Evolutionary conservation across 2,888 invertebrate species (phyloP).

Genomic region (Rhagonycha lutea): DNA sequence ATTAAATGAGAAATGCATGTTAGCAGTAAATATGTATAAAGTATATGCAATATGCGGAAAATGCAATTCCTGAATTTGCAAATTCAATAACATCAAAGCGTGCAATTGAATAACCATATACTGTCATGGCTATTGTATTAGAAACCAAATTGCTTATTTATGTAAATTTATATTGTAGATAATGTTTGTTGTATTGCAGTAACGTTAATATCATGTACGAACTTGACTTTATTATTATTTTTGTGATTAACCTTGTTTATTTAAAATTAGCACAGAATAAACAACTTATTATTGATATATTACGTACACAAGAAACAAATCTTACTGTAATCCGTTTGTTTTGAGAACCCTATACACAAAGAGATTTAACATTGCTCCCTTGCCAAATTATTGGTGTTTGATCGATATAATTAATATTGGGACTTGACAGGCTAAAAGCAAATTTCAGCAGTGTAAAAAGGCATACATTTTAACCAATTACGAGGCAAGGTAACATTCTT

Average conservation of each 20-base stretch:
- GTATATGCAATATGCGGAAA: neutral
- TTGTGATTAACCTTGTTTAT: neutral
- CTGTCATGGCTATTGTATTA: conserved; percentile 11
- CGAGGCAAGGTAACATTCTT: no score
- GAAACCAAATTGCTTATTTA: conserved; percentile 26
- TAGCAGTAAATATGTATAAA: neutral
- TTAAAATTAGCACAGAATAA: neutral
- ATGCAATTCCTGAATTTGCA: conserved; percentile 1
- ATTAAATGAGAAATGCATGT: neutral
- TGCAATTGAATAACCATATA: conserved; percentile 21
- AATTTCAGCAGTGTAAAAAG: neutral
- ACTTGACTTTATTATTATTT: neutral
- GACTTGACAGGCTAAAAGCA: no score
- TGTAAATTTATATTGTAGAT: conserved; percentile 26
- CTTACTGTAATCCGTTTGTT: neutral
- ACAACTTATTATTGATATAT: neutral
- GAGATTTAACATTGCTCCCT: neutral
- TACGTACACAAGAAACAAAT: neutral
- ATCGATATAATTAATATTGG: neutral
- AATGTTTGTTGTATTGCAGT: conserved; percentile 9
- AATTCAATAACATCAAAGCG: conserved; percentile 8
- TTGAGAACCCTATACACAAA: neutral
- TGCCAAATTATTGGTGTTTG: neutral
- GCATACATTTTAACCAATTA: neutral
- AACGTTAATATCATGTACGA: neutral